Conservation (phyloP, 2,113 vertebrate genomes). For the Riparia riparia region DNA sequence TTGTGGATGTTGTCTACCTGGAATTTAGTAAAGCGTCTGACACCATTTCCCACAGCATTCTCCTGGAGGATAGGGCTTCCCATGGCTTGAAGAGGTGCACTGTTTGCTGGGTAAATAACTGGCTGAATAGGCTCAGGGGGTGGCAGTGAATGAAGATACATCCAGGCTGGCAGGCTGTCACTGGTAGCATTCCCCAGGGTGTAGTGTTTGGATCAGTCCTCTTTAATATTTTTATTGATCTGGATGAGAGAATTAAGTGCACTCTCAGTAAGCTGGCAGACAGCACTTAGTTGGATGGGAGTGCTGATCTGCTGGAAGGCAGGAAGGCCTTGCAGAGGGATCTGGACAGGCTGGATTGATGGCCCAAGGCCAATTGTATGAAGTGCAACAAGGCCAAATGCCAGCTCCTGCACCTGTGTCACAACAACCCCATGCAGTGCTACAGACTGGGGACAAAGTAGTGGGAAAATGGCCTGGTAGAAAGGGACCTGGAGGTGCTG, state of each 20-base stretch:
- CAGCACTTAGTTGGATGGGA: neutral
- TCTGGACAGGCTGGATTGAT: neutral
- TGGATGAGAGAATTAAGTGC: neutral
- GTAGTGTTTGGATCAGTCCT: neutral
- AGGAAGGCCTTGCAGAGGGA: neutral
- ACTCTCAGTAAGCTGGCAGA: neutral
- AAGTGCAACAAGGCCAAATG: neutral
- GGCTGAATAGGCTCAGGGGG: neutral
- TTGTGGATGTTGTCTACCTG: neutral
- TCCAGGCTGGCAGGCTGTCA: accelerated
- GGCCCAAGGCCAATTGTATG: accelerated
- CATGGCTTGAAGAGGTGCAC: neutral
- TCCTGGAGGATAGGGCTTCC: neutral
- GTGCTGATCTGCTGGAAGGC: neutral
- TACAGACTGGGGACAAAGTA: neutral
- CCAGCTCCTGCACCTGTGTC: neutral
- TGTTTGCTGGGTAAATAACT: neutral
- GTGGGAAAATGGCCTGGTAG: neutral
- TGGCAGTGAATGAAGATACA: neutral
- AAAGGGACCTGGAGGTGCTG: neutral
- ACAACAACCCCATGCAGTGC: neutral
- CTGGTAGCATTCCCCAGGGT: neutral
- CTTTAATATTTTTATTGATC: neutral
- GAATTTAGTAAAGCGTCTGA: neutral
- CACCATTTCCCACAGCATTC: neutral